Conservation (phyloP, 2,113 vertebrate genomes). For the Macquaria ambigua region DNA sequence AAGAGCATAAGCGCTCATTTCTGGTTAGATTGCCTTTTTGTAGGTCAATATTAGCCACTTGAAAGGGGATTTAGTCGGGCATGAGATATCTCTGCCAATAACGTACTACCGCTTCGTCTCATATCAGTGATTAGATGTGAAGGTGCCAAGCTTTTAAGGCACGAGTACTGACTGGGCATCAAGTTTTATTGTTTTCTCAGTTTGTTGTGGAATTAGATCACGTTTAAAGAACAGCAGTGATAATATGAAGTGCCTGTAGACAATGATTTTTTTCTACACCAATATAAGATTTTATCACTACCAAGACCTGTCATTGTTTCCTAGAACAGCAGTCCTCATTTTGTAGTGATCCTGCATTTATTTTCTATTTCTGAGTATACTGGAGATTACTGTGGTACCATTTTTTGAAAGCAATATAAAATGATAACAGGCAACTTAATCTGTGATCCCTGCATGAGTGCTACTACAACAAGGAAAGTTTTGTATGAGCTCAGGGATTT, state of each 20-base stretch:
- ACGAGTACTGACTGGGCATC: background rate
- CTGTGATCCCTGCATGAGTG: background rate
- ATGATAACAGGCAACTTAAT: background rate
- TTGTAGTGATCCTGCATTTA: background rate
- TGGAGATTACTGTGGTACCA: background rate
- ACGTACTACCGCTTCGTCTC: background rate
- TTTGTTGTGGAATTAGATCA: slow-evolving; percentile 2
- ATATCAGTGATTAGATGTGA: background rate
- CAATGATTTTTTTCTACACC: background rate
- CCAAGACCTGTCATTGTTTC: background rate
- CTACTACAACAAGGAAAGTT: background rate
- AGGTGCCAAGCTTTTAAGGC: background rate
- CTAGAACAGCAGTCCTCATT: background rate
- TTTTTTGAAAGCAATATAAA: background rate
- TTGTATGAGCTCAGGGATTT: background rate
- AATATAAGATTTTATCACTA: background rate
- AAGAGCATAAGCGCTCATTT: background rate
- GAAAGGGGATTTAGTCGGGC: background rate
- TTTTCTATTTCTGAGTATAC: background rate
- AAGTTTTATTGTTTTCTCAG: background rate
- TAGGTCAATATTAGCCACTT: slow-evolving; percentile 10
- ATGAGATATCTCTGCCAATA: slow-evolving; percentile 4
- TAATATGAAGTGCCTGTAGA: background rate
- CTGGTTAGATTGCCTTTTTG: background rate
- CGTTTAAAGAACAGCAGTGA: background rate